phyloP scores from a whole-genome alignment of 2,113 vertebrate species.

The Zosterops hypoxanthus region DNA sequence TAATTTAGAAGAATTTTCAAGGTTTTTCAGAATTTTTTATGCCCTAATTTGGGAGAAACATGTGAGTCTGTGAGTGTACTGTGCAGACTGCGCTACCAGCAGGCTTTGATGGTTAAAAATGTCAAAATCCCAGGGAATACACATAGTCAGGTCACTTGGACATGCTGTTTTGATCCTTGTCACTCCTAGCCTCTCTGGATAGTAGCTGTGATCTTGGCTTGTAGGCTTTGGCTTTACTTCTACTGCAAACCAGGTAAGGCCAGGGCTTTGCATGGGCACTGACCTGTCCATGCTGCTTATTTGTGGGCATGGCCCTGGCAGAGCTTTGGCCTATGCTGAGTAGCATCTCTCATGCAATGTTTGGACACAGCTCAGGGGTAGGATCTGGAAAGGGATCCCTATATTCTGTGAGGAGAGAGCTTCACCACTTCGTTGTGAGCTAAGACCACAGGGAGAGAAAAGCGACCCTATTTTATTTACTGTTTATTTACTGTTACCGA shows the following conservation, averaged over 20 bases:
- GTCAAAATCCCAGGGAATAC: neutral
- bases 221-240: neutral
- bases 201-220: neutral
- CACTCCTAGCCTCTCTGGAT: neutral
- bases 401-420: neutral
- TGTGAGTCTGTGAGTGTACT: accelerated
- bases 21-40: neutral
- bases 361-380: neutral
- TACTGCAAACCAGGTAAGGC: neutral
- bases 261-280: neutral
- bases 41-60: neutral
- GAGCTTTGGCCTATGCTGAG: neutral
- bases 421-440: neutral
- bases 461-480: neutral
- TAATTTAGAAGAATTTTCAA: neutral
- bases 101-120: neutral
- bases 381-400: neutral
- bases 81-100: neutral
- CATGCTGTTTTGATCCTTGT: neutral
- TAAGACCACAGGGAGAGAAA: neutral
- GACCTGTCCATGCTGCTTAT: neutral
- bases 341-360: neutral
- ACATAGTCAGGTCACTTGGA: neutral
- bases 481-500: neutral
- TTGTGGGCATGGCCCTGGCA: neutral